Evolutionary conservation across 2,113 vertebrate genomes (phyloP).

Genomic region (Cyanoramphus novaezelandiae): DNA sequence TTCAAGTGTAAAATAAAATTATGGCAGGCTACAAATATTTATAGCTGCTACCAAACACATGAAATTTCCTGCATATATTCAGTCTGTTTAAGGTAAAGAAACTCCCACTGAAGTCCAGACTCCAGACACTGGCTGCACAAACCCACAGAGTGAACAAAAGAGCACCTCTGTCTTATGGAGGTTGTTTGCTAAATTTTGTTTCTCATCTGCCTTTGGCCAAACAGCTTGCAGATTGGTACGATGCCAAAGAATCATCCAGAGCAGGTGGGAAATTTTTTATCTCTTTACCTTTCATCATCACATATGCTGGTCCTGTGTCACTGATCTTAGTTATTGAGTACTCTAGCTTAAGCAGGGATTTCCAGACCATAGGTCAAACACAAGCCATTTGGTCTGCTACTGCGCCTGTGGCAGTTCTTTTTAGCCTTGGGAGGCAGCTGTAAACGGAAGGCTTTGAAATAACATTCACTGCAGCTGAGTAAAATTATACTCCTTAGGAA

Average conservation of each 20-base stretch:
- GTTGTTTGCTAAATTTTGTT: not conserved
- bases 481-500: not conserved
- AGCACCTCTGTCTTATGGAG: not conserved
- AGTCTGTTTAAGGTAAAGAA: not conserved
- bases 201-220: not conserved
- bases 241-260: not conserved
- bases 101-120: not conserved
- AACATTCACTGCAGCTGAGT: not conserved
- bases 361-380: not conserved
- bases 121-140: not conserved
- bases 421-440: not conserved
- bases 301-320: not conserved
- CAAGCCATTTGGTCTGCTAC: accelerated
- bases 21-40: not conserved
- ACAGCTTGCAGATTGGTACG: not conserved
- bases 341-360: not conserved
- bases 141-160: not conserved
- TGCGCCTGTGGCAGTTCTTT: not conserved
- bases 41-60: not conserved
- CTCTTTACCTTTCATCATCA: not conserved
- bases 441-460: not conserved
- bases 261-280: not conserved
- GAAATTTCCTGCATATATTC: not conserved
- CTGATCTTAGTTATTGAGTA: not conserved
- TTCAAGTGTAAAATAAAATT: not conserved